Evolutionary conservation across 2,113 vertebrate species (phyloP), one percentile per base, ranked within the genome.

Genomic region (Struthidea cinerea): DNA sequence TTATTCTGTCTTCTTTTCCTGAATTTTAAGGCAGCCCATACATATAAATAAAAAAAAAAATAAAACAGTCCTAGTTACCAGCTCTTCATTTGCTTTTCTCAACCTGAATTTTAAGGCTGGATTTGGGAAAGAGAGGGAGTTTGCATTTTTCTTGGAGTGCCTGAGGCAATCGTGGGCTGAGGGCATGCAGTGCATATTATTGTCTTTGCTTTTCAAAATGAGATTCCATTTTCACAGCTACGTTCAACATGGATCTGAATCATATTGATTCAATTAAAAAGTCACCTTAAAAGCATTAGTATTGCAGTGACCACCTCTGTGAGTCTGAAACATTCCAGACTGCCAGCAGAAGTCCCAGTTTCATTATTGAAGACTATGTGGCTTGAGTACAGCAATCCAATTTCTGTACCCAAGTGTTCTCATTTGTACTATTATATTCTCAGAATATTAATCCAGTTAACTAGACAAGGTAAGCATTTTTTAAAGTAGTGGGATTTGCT

Each of bases 301-400:
- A 47, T 49, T 77, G 39, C 32, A 60, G 37, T 9, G 39, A 93
- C 65, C 70, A 71, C 87, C 60, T 91, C 64, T 21, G 13, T 8
- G 19, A 96, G 61, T n/a, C 79, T 90, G 86, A 97, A 93, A 90
- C 92, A 95, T 82, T 92, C 93, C 85, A 82, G 93, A 64, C 82
- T 95, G 94, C 42, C 95, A 86, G 93, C 39, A 94, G 91, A 97
- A 94, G 49, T 55, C 65, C 78, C 75, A 47, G 20, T 87, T 96
- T 89, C 73, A 64, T 96, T 93, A 91, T 26, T 39, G 76, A 96
- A 84, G 61, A 84, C 55, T 67, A 22, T 92, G 56, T 44, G 63
- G 76, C 50, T 82, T 46, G 39, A 69, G 64, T n/a, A 57, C 10
- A 35, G 56, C 35, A 88, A 69, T 64, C 11, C n/a, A 89, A 93